Evolutionary conservation across 2,888 invertebrate species (phyloP).

Genomic region (Hydroisotoma schaefferi): DNA sequence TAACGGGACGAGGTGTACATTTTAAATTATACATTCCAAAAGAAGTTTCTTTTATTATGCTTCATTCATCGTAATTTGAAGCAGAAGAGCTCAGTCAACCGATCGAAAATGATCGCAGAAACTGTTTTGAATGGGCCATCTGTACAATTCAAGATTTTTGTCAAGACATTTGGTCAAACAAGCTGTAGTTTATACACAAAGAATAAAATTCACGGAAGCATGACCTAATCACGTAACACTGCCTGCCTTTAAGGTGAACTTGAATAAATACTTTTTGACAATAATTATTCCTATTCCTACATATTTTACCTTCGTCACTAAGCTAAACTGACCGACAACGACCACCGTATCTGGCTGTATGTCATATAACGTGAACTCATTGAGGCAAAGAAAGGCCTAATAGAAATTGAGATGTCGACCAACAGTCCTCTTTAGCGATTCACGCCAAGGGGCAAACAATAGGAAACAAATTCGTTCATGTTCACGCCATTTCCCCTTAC

Average conservation of each 20-base stretch:
- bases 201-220: constrained; percentile 8
- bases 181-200: background rate
- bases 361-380: no score
- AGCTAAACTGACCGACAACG: no score
- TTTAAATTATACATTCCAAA: no score
- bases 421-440: constrained; percentile 12
- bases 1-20: no score
- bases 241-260: no score
- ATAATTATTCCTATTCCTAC: no score
- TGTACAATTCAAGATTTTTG: background rate
- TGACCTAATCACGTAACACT: constrained; percentile 5
- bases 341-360: no score
- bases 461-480: constrained; percentile 11
- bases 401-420: constrained; percentile 16
- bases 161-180: constrained; percentile 1
- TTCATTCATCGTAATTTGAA: no score
- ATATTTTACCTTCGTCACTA: no score
- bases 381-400: background rate
- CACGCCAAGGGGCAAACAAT: constrained; percentile 8
- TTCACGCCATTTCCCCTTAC: constrained; percentile 11
- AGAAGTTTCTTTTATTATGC: no score
- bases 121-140: background rate
- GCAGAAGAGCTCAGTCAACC: no score
- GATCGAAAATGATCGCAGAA: background rate
- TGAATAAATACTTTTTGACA: no score